Evolutionary conservation across 1,140 invertebrate species (phyloP).

Genomic region (Drosophila rufa): DNA sequence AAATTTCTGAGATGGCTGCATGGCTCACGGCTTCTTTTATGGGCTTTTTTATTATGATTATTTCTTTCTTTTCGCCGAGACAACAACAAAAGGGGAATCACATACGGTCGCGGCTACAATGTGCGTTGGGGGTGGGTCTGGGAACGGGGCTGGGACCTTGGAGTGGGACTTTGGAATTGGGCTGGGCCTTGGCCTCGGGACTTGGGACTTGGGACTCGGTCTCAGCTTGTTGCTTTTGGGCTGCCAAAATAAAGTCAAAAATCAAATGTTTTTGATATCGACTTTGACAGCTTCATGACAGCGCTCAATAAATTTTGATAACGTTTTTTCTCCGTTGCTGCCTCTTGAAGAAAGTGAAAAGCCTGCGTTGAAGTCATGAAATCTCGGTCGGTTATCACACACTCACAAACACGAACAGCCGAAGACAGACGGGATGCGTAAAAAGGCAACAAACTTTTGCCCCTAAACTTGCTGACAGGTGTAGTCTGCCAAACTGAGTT

Average conservation of each 20-base stretch:
- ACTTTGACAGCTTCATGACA: constrained; percentile 84
- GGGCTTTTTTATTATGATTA: constrained; percentile 82
- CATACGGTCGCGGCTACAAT: constrained; percentile 68
- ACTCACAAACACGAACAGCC: constrained; percentile 14
- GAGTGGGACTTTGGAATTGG: constrained; percentile 19
- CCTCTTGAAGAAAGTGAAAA: constrained; percentile 61
- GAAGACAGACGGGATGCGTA: constrained; percentile 32
- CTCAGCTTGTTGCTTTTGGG: constrained; percentile 66
- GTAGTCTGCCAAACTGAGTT: constrained; percentile 30
- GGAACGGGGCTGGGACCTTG: constrained; percentile 10
- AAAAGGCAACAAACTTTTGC: constrained; percentile 62
- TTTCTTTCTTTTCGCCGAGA: constrained; percentile 71
- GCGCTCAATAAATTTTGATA: constrained; percentile 84
- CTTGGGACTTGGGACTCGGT: constrained; percentile 6
- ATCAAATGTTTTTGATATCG: constrained; percentile 84
- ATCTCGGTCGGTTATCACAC: constrained; percentile 57
- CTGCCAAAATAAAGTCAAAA: constrained; percentile 82
- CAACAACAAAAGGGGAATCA: constrained; percentile 57
- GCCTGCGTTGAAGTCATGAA: constrained; percentile 56
- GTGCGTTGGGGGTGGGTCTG: constrained; percentile 30
- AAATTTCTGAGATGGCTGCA: constrained; percentile 69
- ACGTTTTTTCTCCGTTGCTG: constrained; percentile 37
- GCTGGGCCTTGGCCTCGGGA: constrained; percentile 19
- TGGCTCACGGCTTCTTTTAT: constrained; percentile 74
- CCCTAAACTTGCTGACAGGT: constrained; percentile 65